Evolutionary conservation across 2,113 vertebrate genomes (phyloP).

Genomic region (Petrocephalus microphthalmus): DNA sequence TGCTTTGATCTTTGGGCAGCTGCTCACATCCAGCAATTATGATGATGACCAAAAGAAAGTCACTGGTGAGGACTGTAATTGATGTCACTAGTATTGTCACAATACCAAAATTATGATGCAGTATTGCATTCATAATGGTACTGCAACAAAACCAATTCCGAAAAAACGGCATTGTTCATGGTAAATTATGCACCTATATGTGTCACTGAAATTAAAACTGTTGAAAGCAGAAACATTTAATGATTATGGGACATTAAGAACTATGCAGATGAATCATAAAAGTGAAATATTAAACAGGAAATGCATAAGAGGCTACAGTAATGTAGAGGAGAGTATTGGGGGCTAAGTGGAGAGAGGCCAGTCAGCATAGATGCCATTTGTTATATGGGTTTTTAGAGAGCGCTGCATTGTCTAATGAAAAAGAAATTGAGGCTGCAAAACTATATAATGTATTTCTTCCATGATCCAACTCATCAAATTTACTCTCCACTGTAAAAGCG

Average conservation of each 20-base stretch:
- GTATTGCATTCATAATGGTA: too few species aligned
- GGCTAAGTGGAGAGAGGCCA: neutral
- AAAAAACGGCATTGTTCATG: neutral
- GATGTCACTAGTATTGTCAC: neutral
- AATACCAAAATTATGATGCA: neutral
- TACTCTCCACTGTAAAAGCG: neutral
- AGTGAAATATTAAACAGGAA: neutral
- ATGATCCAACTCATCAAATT: neutral
- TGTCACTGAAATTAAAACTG: neutral
- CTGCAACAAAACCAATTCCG: neutral
- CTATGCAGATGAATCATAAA: neutral
- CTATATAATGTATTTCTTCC: neutral
- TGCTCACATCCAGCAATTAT: conserved; percentile 96
- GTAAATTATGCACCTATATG: neutral
- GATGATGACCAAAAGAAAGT: conserved; percentile 95
- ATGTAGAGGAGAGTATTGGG: neutral
- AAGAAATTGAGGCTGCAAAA: neutral
- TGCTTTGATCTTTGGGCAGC: conserved; percentile 97
- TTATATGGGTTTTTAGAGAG: neutral
- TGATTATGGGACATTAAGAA: neutral
- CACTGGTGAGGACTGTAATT: conserved; percentile 68
- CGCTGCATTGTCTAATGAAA: neutral
- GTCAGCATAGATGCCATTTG: neutral
- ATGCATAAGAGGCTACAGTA: neutral
- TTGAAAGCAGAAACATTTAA: neutral